phyloP scores from a whole-genome alignment of 2,888 invertebrate species.

The Cabera pusaria region DNA sequence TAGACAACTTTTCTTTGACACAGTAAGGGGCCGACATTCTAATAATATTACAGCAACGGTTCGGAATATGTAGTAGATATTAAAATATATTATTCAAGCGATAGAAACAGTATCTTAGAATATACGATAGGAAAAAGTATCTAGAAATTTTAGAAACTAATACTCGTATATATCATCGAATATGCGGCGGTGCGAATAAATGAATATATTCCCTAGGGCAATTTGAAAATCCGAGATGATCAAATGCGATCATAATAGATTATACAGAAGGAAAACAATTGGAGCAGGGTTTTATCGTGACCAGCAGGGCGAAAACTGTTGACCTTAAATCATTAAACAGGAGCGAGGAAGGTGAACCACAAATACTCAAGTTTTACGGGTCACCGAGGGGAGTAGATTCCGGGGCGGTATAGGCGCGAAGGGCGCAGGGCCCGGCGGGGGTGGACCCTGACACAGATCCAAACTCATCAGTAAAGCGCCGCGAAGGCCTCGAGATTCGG shows the following conservation, averaged over 20 bases:
- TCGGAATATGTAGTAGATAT: slow-evolving; percentile 10
- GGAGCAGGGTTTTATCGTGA: slow-evolving; percentile 25
- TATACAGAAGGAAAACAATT: slow-evolving; percentile 21
- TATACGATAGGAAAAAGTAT: no score
- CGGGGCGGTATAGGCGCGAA: slow-evolving; percentile 55
- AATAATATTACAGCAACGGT: slow-evolving; percentile 35
- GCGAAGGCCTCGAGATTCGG: slow-evolving; percentile 74
- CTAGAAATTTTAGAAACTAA: no score
- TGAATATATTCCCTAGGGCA: slow-evolving; percentile 14
- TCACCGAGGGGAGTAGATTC: slow-evolving; percentile 47
- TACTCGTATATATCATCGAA: no score
- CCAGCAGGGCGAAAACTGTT: slow-evolving; percentile 36
- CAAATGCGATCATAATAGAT: slow-evolving; percentile 15
- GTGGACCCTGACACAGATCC: slow-evolving; percentile 80
- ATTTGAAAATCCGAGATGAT: slow-evolving; percentile 18
- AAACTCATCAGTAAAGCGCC: slow-evolving; percentile 71
- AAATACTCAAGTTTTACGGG: slow-evolving; percentile 75
- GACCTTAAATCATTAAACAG: slow-evolving; percentile 62
- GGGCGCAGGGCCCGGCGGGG: slow-evolving; percentile 66
- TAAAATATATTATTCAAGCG: slow-evolving; percentile 1
- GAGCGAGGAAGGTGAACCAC: slow-evolving; percentile 61
- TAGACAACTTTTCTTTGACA: slow-evolving; percentile 56
- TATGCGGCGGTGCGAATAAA: slow-evolving; percentile 25
- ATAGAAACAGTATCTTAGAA: no score
- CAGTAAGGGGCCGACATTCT: slow-evolving; percentile 50